Conservation (phyloP, 2,113 vertebrate species). For the Scopus umbretta region DNA sequence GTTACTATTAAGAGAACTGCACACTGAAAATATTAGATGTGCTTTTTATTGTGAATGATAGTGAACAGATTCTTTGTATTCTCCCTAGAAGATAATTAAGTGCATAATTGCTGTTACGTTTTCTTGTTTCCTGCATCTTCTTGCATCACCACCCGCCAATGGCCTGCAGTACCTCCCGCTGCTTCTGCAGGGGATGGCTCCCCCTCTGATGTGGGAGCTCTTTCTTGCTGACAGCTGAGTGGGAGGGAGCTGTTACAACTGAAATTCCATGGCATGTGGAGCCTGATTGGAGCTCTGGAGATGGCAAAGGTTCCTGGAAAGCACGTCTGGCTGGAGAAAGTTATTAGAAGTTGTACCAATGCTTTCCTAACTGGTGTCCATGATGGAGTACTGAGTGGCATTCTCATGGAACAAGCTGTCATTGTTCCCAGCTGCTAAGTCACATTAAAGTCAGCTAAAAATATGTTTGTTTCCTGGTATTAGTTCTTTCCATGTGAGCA, state of each 20-base stretch:
- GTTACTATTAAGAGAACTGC: not conserved
- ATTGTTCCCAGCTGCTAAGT: not conserved
- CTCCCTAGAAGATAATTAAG: not conserved
- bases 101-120: accelerated
- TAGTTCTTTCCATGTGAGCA: not conserved
- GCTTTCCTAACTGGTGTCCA: not conserved
- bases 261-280: not conserved
- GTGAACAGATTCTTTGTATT: not conserved
- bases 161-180: not conserved
- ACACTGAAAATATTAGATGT: not conserved
- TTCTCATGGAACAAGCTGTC: not conserved
- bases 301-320: not conserved
- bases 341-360: not conserved
- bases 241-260: not conserved
- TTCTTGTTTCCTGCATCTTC: not conserved
- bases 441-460: not conserved
- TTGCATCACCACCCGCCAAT: not conserved
- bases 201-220: not conserved
- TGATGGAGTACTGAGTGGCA: not conserved
- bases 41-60: not conserved
- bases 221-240: not conserved
- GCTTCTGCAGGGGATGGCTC: not conserved
- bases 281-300: not conserved
- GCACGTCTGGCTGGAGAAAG: not conserved
- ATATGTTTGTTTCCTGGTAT: not conserved